Conservation (phyloP, 1,140 invertebrate species). For the Drosophila nigromelanica region DNA sequence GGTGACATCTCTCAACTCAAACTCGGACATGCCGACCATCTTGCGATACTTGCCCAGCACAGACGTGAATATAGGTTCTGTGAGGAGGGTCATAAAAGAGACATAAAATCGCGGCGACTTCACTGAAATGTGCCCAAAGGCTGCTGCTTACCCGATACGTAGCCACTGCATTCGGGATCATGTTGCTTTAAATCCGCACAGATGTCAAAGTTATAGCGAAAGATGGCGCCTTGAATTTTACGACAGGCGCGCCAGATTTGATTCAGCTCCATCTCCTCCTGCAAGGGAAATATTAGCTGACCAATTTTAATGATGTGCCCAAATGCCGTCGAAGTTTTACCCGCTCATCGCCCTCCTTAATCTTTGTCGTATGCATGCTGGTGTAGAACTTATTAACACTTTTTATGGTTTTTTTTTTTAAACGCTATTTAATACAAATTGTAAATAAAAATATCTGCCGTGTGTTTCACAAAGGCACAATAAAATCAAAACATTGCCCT, state of each 20-base stretch:
- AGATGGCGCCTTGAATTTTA: slow-evolving; percentile 89
- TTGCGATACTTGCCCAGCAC: slow-evolving; percentile 87
- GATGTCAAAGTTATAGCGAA: slow-evolving; percentile 88
- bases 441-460: slow-evolving; percentile 35
- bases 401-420: slow-evolving; percentile 34
- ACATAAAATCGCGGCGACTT: slow-evolving; percentile 20
- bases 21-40: slow-evolving; percentile 87
- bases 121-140: slow-evolving; percentile 17
- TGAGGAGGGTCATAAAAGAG: slow-evolving; percentile 46
- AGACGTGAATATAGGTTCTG: slow-evolving; percentile 89
- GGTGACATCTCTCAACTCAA: slow-evolving; percentile 88
- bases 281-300: slow-evolving; percentile 45
- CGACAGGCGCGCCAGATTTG: slow-evolving; percentile 90
- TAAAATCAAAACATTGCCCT: slow-evolving; percentile 46
- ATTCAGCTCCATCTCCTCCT: slow-evolving; percentile 75
- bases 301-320: slow-evolving; percentile 30
- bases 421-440: slow-evolving; percentile 27
- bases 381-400: slow-evolving; percentile 33
- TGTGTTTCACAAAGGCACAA: slow-evolving; percentile 39
- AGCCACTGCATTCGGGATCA: slow-evolving; percentile 87
- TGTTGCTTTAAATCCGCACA: slow-evolving; percentile 88
- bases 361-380: slow-evolving; percentile 66
- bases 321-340: slow-evolving; percentile 37
- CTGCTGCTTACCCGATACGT: slow-evolving; percentile 87
- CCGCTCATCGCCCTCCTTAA: slow-evolving; percentile 72